Conservation (phyloP, 2,113 vertebrate species). For the Lipophrys pholis region DNA sequence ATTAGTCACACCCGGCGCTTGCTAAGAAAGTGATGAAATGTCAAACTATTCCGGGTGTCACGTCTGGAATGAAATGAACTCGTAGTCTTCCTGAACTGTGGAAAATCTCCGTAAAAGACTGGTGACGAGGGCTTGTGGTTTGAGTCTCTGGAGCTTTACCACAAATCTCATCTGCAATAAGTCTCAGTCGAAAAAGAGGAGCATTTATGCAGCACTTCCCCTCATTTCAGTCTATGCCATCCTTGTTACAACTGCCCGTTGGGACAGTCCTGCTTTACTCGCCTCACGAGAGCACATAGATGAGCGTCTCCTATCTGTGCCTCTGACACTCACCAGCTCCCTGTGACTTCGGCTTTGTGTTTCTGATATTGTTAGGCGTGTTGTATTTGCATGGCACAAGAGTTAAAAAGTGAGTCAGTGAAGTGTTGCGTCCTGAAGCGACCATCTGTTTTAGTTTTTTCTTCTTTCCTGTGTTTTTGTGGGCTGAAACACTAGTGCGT, state of each 20-base stretch:
- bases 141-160: conserved; percentile 10
- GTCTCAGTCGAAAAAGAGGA: conserved; percentile 5
- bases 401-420: conserved; percentile 25
- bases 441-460: background rate
- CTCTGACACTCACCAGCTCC: conserved; percentile 56
- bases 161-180: conserved; percentile 31
- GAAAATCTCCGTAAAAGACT: conserved; percentile 27
- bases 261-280: background rate
- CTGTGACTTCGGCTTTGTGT: conserved; percentile 31
- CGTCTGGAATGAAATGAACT: no score
- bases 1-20: background rate
- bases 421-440: conserved; percentile 21
- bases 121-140: background rate
- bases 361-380: conserved; percentile 22
- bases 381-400: conserved; percentile 53
- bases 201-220: conserved; percentile 32
- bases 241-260: background rate
- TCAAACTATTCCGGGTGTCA: background rate
- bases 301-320: conserved; percentile 11
- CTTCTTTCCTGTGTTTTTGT: background rate
- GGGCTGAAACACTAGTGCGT: background rate
- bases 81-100: conserved; percentile 52
- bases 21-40: conserved; percentile 4
- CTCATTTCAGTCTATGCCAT: background rate
- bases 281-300: conserved; percentile 35